phyloP scores from a whole-genome alignment of 2,797 vertebrate species.

The Alfaro cultratus region DNA sequence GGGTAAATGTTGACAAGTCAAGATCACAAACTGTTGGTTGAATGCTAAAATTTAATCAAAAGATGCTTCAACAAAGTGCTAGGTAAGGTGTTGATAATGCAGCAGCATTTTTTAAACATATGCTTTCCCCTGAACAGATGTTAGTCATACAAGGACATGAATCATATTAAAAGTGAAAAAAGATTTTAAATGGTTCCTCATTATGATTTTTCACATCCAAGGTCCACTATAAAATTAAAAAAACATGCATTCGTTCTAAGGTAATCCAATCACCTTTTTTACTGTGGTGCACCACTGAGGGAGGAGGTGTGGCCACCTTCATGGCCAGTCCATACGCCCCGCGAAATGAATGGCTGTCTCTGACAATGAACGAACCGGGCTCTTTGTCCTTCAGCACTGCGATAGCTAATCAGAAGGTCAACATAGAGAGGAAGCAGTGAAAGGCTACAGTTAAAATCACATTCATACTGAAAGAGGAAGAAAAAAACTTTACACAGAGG shows the following conservation, averaged over 20 bases:
- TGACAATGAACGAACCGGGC: slow-evolving; percentile 91
- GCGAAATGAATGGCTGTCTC: slow-evolving; percentile 96
- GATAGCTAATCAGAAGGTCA: slow-evolving; percentile 82
- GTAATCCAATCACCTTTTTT: slow-evolving; percentile 86
- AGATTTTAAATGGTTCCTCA: background rate
- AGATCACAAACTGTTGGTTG: background rate
- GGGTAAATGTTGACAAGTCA: background rate
- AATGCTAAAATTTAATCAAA: background rate
- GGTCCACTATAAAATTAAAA: background rate
- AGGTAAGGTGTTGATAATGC: background rate
- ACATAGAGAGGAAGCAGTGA: slow-evolving; percentile 33
- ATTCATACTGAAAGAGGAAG: slow-evolving; percentile 24
- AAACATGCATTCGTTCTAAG: background rate
- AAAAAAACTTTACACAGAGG: slow-evolving; percentile 34
- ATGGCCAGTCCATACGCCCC: slow-evolving; percentile 96
- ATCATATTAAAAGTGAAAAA: background rate
- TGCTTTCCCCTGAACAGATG: background rate
- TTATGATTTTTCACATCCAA: background rate
- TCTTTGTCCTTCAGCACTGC: slow-evolving; percentile 92
- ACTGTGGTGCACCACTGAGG: slow-evolving; percentile 88
- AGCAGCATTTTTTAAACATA: background rate
- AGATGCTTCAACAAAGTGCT: background rate
- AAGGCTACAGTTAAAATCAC: slow-evolving; percentile 39
- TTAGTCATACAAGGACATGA: background rate
- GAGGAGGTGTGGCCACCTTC: slow-evolving; percentile 94